Conservation (phyloP, 2,113 vertebrate genomes). For the Recurvirostra avosetta region DNA sequence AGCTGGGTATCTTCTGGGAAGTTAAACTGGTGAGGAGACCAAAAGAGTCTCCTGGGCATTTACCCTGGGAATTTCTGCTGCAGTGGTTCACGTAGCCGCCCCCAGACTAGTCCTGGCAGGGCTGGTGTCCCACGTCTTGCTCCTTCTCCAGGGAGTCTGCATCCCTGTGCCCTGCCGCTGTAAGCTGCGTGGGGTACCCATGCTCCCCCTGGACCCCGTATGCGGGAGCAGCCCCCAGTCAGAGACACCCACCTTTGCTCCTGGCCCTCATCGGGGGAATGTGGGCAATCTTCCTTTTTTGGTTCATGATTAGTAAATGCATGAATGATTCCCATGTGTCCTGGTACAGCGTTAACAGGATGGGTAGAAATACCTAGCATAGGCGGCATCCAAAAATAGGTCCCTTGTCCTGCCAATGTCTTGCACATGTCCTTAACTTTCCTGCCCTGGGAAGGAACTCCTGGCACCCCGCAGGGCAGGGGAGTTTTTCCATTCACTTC, state of each 20-base stretch:
- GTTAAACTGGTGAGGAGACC: neutral
- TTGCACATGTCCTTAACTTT: conserved; percentile 42
- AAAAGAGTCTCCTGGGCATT: neutral
- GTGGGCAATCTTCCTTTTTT: neutral
- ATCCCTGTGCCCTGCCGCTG: neutral
- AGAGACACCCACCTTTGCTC: neutral
- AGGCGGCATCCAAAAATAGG: conserved; percentile 19
- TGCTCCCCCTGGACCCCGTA: fast-evolving
- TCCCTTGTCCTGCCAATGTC: neutral
- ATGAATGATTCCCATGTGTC: neutral
- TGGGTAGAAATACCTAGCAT: neutral
- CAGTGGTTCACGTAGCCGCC: neutral
- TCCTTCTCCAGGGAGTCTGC: neutral
- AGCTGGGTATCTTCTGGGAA: neutral
- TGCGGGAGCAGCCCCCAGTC: fast-evolving
- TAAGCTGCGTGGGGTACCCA: fast-evolving
- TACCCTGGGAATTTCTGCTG: neutral
- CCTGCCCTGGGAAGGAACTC: neutral
- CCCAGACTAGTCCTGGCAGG: neutral
- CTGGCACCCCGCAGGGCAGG: neutral
- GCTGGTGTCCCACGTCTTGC: neutral
- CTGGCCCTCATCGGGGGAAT: neutral
- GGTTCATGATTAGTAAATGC: neutral
- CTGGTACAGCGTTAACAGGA: neutral
- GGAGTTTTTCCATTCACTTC: conserved; percentile 43